Evolutionary conservation across 2,888 invertebrate species (phyloP).

Genomic region (Tetrapedia diversipes): DNA sequence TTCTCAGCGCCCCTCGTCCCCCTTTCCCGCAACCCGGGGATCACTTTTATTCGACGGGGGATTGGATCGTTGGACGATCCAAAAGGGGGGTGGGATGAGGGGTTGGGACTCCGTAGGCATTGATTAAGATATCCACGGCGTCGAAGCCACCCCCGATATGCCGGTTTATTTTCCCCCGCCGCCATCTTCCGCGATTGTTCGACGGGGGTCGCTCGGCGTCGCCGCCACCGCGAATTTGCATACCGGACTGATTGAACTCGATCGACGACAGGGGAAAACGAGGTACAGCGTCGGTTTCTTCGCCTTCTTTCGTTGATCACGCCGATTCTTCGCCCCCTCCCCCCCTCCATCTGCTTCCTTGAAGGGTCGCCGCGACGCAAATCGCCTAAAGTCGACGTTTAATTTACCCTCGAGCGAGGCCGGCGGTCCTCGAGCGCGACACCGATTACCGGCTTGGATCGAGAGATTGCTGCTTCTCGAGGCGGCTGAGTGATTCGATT

Average conservation of each 20-base stretch:
- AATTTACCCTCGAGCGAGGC: slow-evolving; percentile 63
- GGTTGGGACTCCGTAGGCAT: slow-evolving; percentile 55
- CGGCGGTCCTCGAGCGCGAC: slow-evolving; percentile 54
- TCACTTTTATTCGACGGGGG: slow-evolving; percentile 66
- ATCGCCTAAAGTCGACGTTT: slow-evolving; percentile 71
- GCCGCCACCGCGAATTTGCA: slow-evolving; percentile 71
- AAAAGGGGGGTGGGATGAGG: slow-evolving; percentile 16
- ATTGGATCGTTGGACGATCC: slow-evolving; percentile 50
- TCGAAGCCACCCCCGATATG: slow-evolving; percentile 35
- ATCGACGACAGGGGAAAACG: slow-evolving; percentile 35
- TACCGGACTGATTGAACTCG: slow-evolving; percentile 76
- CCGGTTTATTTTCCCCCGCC: slow-evolving; percentile 57
- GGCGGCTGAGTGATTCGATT: slow-evolving; percentile 50
- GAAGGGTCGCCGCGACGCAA: slow-evolving; percentile 56
- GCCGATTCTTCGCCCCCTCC: slow-evolving; percentile 18
- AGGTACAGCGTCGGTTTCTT: slow-evolving; percentile 6
- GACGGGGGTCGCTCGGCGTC: slow-evolving; percentile 38
- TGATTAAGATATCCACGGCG: slow-evolving; percentile 68
- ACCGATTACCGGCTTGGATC: slow-evolving; percentile 57
- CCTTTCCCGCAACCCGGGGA: slow-evolving; percentile 31
- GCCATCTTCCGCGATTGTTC: slow-evolving; percentile 64
- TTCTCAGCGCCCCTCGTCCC: slow-evolving; percentile 34
- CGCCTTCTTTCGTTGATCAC: background rate
- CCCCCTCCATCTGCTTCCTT: background rate
- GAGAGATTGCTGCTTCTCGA: slow-evolving; percentile 39